Evolutionary conservation across 2,888 invertebrate species (phyloP), one percentile per base, ranked within the genome.

Genomic region (Adineta ricciae): DNA sequence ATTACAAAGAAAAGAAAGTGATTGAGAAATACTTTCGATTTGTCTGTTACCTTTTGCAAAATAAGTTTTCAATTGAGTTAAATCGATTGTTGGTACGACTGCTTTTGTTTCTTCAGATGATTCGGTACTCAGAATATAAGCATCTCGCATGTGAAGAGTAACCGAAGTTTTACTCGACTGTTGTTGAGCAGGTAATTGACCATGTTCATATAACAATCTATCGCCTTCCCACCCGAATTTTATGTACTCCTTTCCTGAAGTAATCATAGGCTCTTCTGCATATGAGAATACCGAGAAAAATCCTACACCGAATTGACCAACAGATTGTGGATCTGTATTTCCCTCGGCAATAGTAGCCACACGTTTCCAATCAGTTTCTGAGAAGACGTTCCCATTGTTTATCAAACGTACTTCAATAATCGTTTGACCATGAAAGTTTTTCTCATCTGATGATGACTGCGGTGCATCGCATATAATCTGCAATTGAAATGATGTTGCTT

Each of bases 291-390:
- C 73, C 9, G 36, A 78, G n/a, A n/a, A n/a, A 78, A 78, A 78
- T 38, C 73, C 73, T 24, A 78, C 73, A 41, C 73, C 73, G 24
- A 78, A 78, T 41, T 78, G 73, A 27, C 73, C 50, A 50, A 50
- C 50, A 19, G 50, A 50, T 50, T 50, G 3, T 19, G 50, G 50
- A 50, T 50, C 50, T 50, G 50, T 50, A 50, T 50, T 50, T 50
- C 50, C 50, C 19, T 50, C 50, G 9, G 50, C 50, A 50, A 50
- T 50, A 7, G 50, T 50, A 50, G 5, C 50, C 3, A 50, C 50
- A 50, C 50, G 50, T 50, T 50, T 9, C 50, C 50, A 50, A 50
- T 50, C 50, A 50, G 50, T 50, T 50, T 50, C 5, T 19, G 50
- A 50, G 9, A 50, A 50, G 50, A 50, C 19, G 2, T 50, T 9